Base-by-base conservation (phyloP, 2,797 vertebrate genomes). In the Notolepis coatsorum region DNA sequence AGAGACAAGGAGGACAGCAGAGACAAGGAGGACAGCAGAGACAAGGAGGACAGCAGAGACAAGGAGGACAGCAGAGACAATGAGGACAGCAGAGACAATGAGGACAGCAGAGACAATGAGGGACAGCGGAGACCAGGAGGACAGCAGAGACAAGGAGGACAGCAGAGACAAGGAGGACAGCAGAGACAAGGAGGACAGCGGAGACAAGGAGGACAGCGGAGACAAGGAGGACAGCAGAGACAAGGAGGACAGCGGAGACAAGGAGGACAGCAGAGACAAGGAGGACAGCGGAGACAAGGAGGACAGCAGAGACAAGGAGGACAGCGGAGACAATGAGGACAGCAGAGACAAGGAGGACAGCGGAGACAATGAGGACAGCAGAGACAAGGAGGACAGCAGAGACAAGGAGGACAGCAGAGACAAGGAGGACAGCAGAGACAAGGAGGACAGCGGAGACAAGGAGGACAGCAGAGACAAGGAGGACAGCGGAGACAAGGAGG, bases 1-100 rank as follows among this genome's bases (percentile, higher is more conserved):
- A 12, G 46, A 45, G 30, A 73, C 64, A 75, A n/a, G n/a, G n/a
- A 49, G 37, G 66, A 67, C 59, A 65, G 58, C 45, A 12, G 46
- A 45, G 30, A 73, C 64, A 75, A n/a, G n/a, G n/a, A n/a, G n/a
- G n/a, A 64, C 31, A 38, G 56, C 1, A 9, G 37, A 69, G 35
- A 37, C 35, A 37, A 61, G 54, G 33, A 30, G n/a, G n/a, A 64
- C 31, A 38, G 56, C 1, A 9, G 37, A 69, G 35, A 37, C 35
- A 37, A 61, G 54, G 33, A 30, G n/a, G n/a, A 64, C 31, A 38
- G 56, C 1, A 9, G 37, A 69, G 35, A 37, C 35, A 37, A 61
- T 51, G 33, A 30, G n/a, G n/a, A 64, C 31, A 38, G 56, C 1
- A 9, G 37, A 69, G 35, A 37, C 35, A 37, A 61, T 51, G 33